Conservation (phyloP, 2,113 vertebrate genomes). For the Prionailurus bengalensis region DNA sequence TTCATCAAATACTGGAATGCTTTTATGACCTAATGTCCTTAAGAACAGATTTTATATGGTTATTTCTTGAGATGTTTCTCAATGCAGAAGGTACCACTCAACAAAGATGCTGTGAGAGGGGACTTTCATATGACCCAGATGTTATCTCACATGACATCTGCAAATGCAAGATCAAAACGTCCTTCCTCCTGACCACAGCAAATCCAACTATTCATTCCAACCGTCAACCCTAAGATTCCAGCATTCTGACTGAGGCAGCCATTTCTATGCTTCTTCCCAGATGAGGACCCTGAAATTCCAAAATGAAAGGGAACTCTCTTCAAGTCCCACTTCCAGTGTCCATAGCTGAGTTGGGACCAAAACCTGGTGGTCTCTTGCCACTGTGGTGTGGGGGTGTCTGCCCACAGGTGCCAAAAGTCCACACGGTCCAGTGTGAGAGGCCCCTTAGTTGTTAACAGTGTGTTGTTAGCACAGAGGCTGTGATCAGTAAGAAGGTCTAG, state of each 20-base stretch:
- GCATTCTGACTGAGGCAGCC: background rate
- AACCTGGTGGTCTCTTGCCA: background rate
- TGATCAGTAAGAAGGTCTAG: background rate
- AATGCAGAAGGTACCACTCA: background rate
- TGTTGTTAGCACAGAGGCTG: background rate
- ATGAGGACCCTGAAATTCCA: background rate
- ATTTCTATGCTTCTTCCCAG: background rate
- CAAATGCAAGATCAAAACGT: background rate
- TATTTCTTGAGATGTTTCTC: background rate
- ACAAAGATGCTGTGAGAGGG: background rate
- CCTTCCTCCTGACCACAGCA: background rate
- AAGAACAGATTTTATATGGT: background rate
- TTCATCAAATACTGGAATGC: background rate
- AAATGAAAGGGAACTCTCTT: background rate
- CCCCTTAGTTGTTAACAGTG: background rate
- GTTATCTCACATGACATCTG: background rate
- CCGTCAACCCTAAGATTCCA: background rate
- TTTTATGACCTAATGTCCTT: background rate
- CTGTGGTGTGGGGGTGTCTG: background rate
- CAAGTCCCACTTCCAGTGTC: background rate
- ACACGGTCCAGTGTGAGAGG: background rate
- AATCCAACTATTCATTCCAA: background rate
- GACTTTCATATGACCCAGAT: background rate
- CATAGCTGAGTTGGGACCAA: background rate
- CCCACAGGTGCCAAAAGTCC: background rate